Evolutionary conservation across 2,888 invertebrate genomes (phyloP), one percentile per base, ranked within the genome.

Genomic region (Tetropium fuscum): DNA sequence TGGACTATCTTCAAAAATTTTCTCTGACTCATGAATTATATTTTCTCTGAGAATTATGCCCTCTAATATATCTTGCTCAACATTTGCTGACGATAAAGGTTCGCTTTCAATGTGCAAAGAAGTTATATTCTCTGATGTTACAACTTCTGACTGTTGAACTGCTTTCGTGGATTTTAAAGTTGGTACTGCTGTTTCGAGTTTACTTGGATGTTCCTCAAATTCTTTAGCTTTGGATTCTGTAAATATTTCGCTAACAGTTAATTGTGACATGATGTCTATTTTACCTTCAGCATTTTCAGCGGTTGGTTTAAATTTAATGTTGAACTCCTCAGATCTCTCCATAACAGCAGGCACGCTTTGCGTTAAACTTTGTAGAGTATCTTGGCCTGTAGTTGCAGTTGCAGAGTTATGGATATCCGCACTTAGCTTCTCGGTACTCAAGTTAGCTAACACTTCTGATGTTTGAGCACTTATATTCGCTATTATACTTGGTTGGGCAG

Each of bases 241-340:
- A 34, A 64, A 48, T 7, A 62, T 59, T 56, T 72, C 70, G 8
- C 89, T 81, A 67, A 72, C 43, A 40, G 85, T 84, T 44, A 91
- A 65, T 64, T 87, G 78, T 78, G 87, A 84, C 73, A 80, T 83
- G 82, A 82, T 85, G 78, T 83, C 84, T 76, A 84, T 85, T 53
- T 75, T 84, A 38, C 83, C 71, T 40, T 84, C 79, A n/a, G 85
- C 84, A 11, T 69, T 81, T 71, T 88, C 89, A 40, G 77, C 81
- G 47, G 83, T 86, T 8, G 85, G 84, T 73, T 81, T 80, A 1
- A 81, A 67, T 19, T 79, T 79, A 34, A 74, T 76, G 16, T 71
- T 70, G 60, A 85, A 80, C 54, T 66, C 54, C 30, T 56, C 61
- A 2, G 66, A 58, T 11, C 54, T 66, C 49, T 78, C 78, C 18